Evolutionary conservation across 2,797 vertebrate species (phyloP), one percentile per base, ranked within the genome.

Genomic region (Rhyacichthys aspro): DNA sequence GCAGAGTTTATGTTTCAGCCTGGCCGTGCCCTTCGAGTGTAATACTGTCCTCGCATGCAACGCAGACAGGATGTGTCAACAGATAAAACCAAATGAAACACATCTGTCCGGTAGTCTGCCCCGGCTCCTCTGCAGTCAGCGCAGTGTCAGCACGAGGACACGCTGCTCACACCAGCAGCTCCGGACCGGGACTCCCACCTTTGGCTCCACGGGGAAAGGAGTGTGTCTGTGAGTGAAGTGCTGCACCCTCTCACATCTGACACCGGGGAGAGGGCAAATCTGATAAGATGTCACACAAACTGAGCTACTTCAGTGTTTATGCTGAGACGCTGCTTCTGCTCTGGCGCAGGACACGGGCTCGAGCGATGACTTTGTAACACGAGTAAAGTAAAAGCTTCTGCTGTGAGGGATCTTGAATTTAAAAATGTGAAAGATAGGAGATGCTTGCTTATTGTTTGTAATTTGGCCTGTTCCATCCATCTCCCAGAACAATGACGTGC

Each of bases 61-160:
- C 23, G 61, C 60, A 76, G 74, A 86, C 82, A 72, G 77, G 74
- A 85, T 65, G 80, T 78, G 79, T 82, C 76, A 70, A 63, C 64
- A 75, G 84, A 83, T 80, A 72, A 79, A 67, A 2, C 63, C 70
- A 81, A 88, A 85, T 85, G 59, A 83, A 84, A 85, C 49, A 71
- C 82, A 84, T 81, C 66, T 86, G 85, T 68, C 67, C n/a, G 10
- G 52, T 50, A 50, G 74, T 76, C 74, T 80, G 78, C 60, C 55
- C 45, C 11, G 3, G 53, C 61, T 52, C 48, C 72, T 67, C 68
- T 46, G 56, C 37, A 55, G 54, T 63, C 57, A 58, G 43, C 47
- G 2, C 54, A 1, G 7, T 72, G 73, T 74, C 73, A 71, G 67
- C 69, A 15, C 9, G 0, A 45, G 36, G 70, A 66, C 74, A 36